phyloP scores from a whole-genome alignment of 2,797 vertebrate species.

The Semotilus atromaculatus region DNA sequence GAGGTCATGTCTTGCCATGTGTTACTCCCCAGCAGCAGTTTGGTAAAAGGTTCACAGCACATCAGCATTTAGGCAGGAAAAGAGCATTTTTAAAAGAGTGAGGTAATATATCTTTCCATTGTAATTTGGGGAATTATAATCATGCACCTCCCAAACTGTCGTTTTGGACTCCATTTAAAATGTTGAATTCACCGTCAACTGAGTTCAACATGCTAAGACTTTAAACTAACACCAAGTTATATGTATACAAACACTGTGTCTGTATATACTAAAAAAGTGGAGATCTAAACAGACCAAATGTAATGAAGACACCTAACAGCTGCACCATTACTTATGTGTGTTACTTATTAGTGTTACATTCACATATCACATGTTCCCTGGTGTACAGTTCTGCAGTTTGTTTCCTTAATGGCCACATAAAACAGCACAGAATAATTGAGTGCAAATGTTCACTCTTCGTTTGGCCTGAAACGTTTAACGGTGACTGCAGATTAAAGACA shows the following conservation, averaged over 20 bases:
- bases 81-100: background rate
- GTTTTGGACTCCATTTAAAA: background rate
- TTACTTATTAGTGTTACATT: constrained; percentile 29
- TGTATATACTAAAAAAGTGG: constrained; percentile 34
- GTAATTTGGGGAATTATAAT: constrained; percentile 25
- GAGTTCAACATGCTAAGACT: background rate
- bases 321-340: constrained; percentile 12
- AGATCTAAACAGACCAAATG: constrained; percentile 38
- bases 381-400: constrained; percentile 8
- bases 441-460: constrained; percentile 11
- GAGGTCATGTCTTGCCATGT: background rate
- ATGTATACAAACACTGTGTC: constrained; percentile 37
- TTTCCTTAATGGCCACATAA: constrained; percentile 35
- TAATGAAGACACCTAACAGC: constrained; percentile 42
- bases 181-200: constrained; percentile 1
- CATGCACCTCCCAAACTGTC: constrained; percentile 12
- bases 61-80: background rate
- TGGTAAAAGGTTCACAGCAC: background rate
- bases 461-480: background rate
- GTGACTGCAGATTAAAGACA: background rate
- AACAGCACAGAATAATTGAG: constrained; percentile 7
- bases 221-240: constrained; percentile 38
- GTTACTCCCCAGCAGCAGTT: background rate
- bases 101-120: background rate
- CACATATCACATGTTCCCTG: constrained; percentile 18